Conservation (phyloP, 1,140 invertebrate genomes). For the Papilio xuthus region DNA sequence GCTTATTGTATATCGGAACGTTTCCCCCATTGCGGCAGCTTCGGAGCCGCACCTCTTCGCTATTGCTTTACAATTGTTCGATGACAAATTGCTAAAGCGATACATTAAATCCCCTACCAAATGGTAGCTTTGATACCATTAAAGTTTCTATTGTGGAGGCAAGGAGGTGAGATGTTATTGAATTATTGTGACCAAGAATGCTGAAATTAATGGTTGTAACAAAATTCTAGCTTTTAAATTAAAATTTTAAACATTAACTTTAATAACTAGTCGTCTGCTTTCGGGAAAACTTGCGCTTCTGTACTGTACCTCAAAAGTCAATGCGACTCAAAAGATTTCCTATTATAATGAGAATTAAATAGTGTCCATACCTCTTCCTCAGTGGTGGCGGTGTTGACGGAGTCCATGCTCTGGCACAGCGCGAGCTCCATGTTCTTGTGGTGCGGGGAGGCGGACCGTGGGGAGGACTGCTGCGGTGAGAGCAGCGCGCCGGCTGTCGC, state of each 20-base stretch:
- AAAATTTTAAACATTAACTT: background rate
- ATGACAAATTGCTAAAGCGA: constrained; percentile 67
- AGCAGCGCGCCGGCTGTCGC: constrained; percentile 65
- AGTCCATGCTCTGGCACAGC: constrained; percentile 93
- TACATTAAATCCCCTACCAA: constrained; percentile 57
- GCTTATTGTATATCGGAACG: constrained; percentile 71
- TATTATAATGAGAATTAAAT: background rate
- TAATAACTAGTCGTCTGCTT: background rate
- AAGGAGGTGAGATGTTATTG: constrained; percentile 16
- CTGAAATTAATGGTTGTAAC: background rate
- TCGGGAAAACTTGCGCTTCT: background rate
- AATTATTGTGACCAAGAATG: background rate
- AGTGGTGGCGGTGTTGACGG: constrained; percentile 94
- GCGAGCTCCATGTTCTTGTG: constrained; percentile 81
- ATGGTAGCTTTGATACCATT: constrained; percentile 45
- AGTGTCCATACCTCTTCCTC: constrained; percentile 91
- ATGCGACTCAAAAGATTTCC: background rate
- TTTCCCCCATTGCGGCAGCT: constrained; percentile 66
- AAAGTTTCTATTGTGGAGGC: constrained; percentile 46
- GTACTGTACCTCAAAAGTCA: background rate
- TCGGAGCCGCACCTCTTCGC: constrained; percentile 53
- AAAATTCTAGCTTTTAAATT: background rate
- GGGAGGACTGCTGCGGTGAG: constrained; percentile 72
- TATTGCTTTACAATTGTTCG: constrained; percentile 66
- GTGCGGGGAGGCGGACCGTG: constrained; percentile 67